phyloP scores from a whole-genome alignment of 2,888 invertebrate genomes.

The Asteroscopus sphinx region DNA sequence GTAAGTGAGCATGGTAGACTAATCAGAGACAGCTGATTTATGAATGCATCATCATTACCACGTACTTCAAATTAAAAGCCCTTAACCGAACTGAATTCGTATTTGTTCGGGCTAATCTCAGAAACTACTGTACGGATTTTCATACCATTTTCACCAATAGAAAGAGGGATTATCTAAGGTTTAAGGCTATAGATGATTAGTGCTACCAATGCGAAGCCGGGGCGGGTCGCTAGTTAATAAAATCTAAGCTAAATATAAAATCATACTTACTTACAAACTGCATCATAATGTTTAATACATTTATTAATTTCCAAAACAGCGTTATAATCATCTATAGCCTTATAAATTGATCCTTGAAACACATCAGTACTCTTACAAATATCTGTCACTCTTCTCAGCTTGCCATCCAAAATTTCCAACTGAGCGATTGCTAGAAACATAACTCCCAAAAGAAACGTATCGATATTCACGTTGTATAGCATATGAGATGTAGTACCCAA shows the following conservation, averaged over 20 bases:
- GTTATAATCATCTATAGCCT: constrained; percentile 40
- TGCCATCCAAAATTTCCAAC: constrained; percentile 70
- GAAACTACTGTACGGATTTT: too few relatives aligned
- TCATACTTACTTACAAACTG: constrained; percentile 75
- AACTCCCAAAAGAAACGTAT: constrained; percentile 74
- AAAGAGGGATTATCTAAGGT: too few relatives aligned
- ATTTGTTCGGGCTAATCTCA: too few relatives aligned
- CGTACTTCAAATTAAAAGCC: too few relatives aligned
- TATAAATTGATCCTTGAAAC: constrained; percentile 15
- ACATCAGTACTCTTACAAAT: constrained; percentile 18
- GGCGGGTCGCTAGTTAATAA: too few relatives aligned
- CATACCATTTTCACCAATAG: too few relatives aligned
- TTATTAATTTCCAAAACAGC: constrained; percentile 63
- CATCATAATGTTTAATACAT: constrained; percentile 69
- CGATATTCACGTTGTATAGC: constrained; percentile 71
- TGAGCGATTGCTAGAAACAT: constrained; percentile 75
- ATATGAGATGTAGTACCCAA: constrained; percentile 71
- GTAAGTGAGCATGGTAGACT: too few relatives aligned
- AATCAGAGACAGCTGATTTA: too few relatives aligned
- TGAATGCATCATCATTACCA: too few relatives aligned
- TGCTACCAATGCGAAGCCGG: too few relatives aligned
- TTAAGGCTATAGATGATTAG: too few relatives aligned
- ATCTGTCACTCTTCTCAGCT: constrained; percentile 64
- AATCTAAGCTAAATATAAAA: neutral
- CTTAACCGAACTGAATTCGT: too few relatives aligned